Evolutionary conservation across 1,140 invertebrate genomes (phyloP).

Genomic region (Bombus huntii): DNA sequence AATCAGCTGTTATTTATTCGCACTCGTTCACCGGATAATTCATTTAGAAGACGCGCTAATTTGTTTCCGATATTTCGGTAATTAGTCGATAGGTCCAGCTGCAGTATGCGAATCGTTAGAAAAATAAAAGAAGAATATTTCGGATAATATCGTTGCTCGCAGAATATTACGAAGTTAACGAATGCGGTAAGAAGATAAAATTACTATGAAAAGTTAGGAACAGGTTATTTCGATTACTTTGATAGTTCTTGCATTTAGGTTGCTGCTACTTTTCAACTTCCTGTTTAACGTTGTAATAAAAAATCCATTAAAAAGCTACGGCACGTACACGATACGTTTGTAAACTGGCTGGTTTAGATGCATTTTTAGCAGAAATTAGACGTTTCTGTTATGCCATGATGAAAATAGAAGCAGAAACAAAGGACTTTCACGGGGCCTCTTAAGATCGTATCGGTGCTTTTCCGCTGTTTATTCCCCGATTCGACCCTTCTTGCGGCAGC

Average conservation of each 20-base stretch:
- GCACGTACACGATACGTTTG: neutral
- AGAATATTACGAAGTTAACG: neutral
- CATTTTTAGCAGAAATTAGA: neutral
- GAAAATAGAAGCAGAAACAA: neutral
- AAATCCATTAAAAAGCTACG: neutral
- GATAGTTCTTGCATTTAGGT: too few relatives aligned
- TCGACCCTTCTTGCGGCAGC: neutral
- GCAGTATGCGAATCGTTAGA: neutral
- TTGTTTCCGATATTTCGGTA: conserved; percentile 43
- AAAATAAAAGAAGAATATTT: neutral
- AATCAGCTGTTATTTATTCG: neutral
- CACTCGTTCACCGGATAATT: neutral
- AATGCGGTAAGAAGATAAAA: too few relatives aligned
- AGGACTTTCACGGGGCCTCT: neutral
- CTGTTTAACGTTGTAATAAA: neutral
- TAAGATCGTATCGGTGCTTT: conserved; percentile 2
- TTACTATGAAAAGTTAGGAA: too few relatives aligned
- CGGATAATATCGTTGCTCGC: neutral
- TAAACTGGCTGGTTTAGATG: neutral
- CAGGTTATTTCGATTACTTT: too few relatives aligned
- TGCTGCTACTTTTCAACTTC: neutral
- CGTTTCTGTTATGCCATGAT: too few relatives aligned
- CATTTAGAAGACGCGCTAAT: conserved; percentile 14
- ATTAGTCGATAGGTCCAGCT: conserved; percentile 5
- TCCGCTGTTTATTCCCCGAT: neutral